Conservation (phyloP, 2,113 vertebrate genomes). For the Malurus melanocephalus region DNA sequence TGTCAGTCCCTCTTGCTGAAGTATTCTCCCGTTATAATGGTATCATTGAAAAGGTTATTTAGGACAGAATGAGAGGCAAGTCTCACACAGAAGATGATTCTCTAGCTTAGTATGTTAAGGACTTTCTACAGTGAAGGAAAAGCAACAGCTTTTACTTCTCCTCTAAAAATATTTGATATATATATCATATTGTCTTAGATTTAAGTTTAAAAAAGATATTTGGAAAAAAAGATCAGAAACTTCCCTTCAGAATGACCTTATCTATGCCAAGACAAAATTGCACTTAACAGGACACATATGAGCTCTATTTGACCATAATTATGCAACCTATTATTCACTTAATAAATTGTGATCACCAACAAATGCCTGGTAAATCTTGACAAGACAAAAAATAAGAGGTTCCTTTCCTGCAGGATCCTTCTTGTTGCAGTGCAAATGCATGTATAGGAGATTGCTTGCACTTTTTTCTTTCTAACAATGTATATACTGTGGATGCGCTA, state of each 20-base stretch:
- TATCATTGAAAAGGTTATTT: neutral
- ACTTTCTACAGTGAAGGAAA: neutral
- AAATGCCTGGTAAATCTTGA: neutral
- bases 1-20: neutral
- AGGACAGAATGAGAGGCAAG: neutral
- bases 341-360: neutral
- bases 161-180: neutral
- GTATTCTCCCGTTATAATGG: fast-evolving
- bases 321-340: neutral
- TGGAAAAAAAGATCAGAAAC: neutral
- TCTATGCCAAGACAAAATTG: neutral
- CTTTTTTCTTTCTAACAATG: neutral
- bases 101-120: neutral
- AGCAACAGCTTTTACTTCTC: neutral
- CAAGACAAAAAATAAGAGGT: neutral
- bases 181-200: neutral
- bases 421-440: neutral
- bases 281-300: neutral
- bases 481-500: neutral
- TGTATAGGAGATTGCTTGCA: neutral
- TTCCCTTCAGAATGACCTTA: neutral
- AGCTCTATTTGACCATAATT: neutral
- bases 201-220: neutral
- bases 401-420: neutral
- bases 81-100: neutral